Evolutionary conservation across 2,113 vertebrate species (phyloP).

Genomic region (Elephas maximus): DNA sequence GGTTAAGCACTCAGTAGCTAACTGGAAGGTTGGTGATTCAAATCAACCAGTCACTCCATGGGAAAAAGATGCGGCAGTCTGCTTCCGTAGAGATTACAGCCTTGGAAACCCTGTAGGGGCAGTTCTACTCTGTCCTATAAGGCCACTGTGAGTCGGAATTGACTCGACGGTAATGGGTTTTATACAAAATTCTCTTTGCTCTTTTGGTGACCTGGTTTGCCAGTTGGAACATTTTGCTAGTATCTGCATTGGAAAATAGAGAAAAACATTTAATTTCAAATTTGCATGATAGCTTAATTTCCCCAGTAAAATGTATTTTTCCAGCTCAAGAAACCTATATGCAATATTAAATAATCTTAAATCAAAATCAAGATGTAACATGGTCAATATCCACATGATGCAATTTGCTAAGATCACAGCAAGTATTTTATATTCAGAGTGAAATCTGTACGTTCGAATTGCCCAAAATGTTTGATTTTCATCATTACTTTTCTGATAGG

Average conservation of each 20-base stretch:
- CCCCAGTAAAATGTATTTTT: not conserved
- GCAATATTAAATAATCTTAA: not conserved
- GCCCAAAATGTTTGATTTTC: not conserved
- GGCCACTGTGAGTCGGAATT: not conserved
- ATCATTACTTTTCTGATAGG: not conserved
- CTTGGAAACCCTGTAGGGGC: not conserved
- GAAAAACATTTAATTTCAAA: not conserved
- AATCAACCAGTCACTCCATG: not conserved
- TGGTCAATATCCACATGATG: not conserved
- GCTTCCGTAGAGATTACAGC: not conserved
- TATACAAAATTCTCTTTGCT: not conserved
- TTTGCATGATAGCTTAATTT: not conserved
- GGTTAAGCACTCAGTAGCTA: not conserved
- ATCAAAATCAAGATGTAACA: not conserved
- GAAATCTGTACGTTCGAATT: fast-evolving
- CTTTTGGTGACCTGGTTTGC: not conserved
- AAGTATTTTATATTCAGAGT: not conserved
- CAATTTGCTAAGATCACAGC: not conserved
- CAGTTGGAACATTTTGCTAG: not conserved
- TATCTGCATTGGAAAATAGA: not conserved
- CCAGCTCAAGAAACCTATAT: not conserved
- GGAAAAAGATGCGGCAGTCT: not conserved
- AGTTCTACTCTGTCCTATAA: not conserved
- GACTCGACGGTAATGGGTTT: not conserved
- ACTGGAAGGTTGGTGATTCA: not conserved